Conservation (phyloP, 2,888 invertebrate species). For the Spatulosminthurus flaviceps region DNA sequence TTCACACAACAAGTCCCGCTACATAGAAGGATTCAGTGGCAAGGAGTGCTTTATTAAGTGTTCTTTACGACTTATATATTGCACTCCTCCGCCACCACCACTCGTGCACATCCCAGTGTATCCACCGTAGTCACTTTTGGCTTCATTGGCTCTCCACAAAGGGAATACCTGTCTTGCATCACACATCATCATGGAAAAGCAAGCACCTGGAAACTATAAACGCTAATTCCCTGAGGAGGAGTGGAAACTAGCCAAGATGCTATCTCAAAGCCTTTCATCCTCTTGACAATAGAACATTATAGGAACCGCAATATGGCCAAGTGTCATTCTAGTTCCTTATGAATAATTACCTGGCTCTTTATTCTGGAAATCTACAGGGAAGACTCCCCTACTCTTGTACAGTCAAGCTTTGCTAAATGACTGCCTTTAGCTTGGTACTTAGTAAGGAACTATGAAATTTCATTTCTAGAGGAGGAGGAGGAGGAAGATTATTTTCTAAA, state of each 20-base stretch:
- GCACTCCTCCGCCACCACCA: no score
- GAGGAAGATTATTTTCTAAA: no score
- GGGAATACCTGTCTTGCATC: background rate
- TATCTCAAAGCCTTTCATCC: background rate
- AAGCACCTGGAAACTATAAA: constrained; percentile 4
- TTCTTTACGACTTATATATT: background rate
- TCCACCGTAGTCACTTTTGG: background rate
- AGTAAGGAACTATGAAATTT: no score
- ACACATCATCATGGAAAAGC: background rate
- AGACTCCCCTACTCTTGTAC: no score
- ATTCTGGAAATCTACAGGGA: constrained; percentile 18
- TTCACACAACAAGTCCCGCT: background rate
- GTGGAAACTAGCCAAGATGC: background rate
- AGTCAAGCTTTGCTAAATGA: no score
- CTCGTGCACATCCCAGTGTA: no score
- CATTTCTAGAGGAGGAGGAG: no score
- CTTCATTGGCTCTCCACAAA: background rate
- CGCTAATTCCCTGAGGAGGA: background rate
- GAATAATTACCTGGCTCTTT: constrained; percentile 36
- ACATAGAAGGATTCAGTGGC: background rate
- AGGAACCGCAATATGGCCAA: constrained; percentile 8
- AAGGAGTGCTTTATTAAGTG: background rate
- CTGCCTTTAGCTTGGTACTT: no score
- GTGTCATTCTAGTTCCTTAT: constrained; percentile 32
- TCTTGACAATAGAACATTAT: background rate